These are phyloP conservation scores for Montipora cactus DNA, from an alignment of 64 coral and sea anemone species.

Conservation along the genomic window DNA sequence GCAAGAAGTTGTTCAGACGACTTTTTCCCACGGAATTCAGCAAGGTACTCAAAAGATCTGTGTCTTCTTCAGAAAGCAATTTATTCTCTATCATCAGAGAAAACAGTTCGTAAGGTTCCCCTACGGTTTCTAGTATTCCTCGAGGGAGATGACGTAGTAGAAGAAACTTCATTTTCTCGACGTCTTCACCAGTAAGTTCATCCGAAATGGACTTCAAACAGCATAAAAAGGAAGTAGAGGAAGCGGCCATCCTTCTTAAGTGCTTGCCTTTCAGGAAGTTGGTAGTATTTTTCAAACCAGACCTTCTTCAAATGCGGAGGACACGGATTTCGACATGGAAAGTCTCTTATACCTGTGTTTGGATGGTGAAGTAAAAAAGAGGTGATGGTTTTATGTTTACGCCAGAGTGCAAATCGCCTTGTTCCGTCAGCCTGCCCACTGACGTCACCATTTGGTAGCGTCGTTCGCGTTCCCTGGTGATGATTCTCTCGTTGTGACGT, in stretches of 20 bases:
- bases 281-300: background rate
- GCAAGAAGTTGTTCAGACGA: background rate
- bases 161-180: conserved; percentile 21
- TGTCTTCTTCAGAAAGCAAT: background rate
- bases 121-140: background rate
- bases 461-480: too few species aligned
- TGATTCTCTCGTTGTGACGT: too few species aligned
- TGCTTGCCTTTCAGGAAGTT: background rate
- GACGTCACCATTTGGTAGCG: too few species aligned
- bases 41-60: background rate
- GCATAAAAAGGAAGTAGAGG: background rate
- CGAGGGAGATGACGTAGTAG: background rate
- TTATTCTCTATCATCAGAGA: conserved; percentile 9
- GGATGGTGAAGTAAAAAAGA: too few species aligned
- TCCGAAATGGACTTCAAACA: conserved; percentile 16
- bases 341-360: background rate
- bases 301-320: background rate
- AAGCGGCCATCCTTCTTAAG: background rate
- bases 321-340: background rate
- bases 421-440: too few species aligned
- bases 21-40: background rate
- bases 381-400: too few species aligned
- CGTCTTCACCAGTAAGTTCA: background rate
- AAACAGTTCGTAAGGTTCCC: conserved; percentile 1
- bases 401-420: too few species aligned